Evolutionary conservation across 2,113 vertebrate species (phyloP).

Genomic region (Brachyistius frenatus): DNA sequence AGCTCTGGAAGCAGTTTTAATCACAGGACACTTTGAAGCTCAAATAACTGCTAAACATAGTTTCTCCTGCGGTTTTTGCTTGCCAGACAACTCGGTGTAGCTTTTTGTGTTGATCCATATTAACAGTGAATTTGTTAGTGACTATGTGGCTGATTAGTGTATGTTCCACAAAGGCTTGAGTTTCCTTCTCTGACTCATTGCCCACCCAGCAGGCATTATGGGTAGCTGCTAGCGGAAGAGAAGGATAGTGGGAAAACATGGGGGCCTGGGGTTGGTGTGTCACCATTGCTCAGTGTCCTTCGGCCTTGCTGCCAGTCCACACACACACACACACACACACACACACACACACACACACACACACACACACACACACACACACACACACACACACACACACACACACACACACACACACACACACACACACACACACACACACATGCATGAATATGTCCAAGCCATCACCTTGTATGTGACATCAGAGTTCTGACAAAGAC

Average conservation of each 20-base stretch:
- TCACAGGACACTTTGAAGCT: conserved; percentile 6
- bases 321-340: conserved; percentile 31
- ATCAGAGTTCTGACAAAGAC: conserved; percentile 82
- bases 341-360: conserved; percentile 53
- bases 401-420: conserved; percentile 30
- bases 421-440: conserved; percentile 33
- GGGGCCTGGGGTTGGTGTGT: conserved; percentile 63
- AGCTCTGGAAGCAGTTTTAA: conserved; percentile 37
- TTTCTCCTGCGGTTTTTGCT: conserved; percentile 9
- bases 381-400: conserved; percentile 51
- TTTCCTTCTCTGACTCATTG: conserved; percentile 62
- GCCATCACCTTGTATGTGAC: conserved; percentile 71
- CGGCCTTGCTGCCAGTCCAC: conserved; percentile 20
- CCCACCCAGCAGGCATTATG: conserved; percentile 73
- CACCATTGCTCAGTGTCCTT: conserved; percentile 72
- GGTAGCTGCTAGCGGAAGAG: conserved; percentile 67
- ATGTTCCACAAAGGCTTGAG: conserved; percentile 56
- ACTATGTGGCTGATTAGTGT: conserved; percentile 58
- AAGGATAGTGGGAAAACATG: conserved; percentile 70
- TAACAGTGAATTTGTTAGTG: conserved; percentile 53
- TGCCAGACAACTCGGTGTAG: background rate
- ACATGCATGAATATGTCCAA: conserved; percentile 59
- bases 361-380: conserved; percentile 33
- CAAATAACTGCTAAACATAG: background rate
- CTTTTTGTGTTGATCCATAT: conserved; percentile 48